Conservation (phyloP, 2,113 vertebrate genomes). For the Callocephalon fimbriatum region DNA sequence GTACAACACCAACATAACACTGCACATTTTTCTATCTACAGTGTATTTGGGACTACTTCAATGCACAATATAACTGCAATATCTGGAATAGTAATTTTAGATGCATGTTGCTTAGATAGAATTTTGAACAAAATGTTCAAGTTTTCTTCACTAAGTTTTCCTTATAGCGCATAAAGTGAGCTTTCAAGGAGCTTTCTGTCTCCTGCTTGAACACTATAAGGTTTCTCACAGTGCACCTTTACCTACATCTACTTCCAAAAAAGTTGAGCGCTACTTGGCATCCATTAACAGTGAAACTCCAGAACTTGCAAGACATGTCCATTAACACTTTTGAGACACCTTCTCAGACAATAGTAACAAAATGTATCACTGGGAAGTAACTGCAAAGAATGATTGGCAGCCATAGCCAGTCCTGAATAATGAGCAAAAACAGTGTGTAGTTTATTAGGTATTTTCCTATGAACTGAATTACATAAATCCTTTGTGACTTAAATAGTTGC, state of each 20-base stretch:
- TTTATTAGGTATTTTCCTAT: not conserved
- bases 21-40: not conserved
- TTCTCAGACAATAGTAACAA: not conserved
- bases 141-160: not conserved
- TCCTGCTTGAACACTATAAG: not conserved
- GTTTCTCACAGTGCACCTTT: not conserved
- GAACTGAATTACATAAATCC: not conserved
- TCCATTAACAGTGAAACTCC: not conserved
- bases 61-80: not conserved
- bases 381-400: not conserved
- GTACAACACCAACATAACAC: not conserved
- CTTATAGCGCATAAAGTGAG: not conserved
- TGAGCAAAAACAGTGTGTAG: not conserved
- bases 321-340: not conserved
- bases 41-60: not conserved
- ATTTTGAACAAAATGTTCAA: not conserved
- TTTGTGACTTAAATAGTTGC: not conserved
- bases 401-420: not conserved
- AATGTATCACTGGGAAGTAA: not conserved
- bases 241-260: not conserved
- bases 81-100: not conserved
- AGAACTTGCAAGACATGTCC: not conserved
- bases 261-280: not conserved
- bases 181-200: not conserved
- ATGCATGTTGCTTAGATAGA: not conserved